phyloP scores from a whole-genome alignment of 2,113 vertebrate species.

The Potamarius usumacintae region DNA sequence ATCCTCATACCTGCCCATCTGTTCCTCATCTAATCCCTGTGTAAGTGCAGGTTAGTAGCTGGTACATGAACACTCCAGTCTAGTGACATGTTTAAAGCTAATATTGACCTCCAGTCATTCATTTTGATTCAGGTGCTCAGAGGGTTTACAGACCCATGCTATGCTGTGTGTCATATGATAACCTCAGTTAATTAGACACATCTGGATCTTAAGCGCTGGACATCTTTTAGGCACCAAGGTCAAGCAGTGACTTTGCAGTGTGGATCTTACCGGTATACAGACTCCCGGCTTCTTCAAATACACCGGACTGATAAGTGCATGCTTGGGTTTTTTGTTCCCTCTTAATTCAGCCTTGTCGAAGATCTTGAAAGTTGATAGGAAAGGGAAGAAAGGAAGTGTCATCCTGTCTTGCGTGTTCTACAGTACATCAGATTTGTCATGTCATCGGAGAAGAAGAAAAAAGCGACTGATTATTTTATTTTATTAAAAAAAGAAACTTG shows the following conservation, averaged over 20 bases:
- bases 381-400: background rate
- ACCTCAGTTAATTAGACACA: background rate
- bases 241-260: slow-evolving; percentile 72
- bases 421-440: background rate
- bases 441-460: background rate
- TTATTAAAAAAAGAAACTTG: background rate
- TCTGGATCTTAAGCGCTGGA: background rate
- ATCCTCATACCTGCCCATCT: slow-evolving; percentile 30
- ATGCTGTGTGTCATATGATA: background rate
- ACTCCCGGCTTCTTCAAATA: slow-evolving; percentile 4
- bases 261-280: slow-evolving; percentile 56
- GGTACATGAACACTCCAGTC: background rate
- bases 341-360: background rate
- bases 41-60: background rate
- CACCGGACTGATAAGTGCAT: background rate
- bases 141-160: background rate
- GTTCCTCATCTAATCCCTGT: slow-evolving; percentile 11
- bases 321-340: too few relatives aligned
- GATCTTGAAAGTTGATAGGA: background rate
- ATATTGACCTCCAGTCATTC: background rate
- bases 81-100: background rate
- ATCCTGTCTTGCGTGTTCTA: background rate
- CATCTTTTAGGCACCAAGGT: slow-evolving; percentile 64
- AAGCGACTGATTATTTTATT: background rate
- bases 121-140: background rate